Percentiles rank a stretch among this genome's conserved stretches.
phyloP scores from a whole-genome alignment of 2,888 invertebrate species.

The Andrena marginata region DNA sequence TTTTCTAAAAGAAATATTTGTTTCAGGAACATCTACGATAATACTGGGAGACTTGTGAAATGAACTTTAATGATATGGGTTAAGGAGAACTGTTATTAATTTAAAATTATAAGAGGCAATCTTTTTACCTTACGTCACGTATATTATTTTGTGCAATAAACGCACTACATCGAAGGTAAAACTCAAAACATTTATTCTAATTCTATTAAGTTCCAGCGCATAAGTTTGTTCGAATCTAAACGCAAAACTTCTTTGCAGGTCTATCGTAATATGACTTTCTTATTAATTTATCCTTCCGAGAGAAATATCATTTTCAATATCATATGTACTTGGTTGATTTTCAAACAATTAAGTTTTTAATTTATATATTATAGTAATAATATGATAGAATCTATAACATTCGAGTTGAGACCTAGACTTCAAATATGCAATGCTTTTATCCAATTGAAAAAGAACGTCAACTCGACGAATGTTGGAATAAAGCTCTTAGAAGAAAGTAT shows the following conservation, averaged over 20 bases:
- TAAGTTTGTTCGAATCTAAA: not conserved
- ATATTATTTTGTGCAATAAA: slow-evolving; percentile 19
- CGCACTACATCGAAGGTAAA: slow-evolving; percentile 34
- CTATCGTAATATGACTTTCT: not conserved
- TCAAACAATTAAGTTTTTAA: not conserved
- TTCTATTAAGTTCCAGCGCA: not conserved
- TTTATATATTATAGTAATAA: not conserved
- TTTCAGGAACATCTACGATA: slow-evolving; percentile 20
- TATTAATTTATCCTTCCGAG: not conserved
- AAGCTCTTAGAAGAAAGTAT: slow-evolving; percentile 77
- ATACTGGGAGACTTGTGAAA: not conserved
- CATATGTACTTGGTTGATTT: not conserved
- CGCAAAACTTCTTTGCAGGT: slow-evolving; percentile 20
- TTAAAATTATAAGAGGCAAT: not conserved
- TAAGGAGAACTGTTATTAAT: not conserved
- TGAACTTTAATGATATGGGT: slow-evolving; percentile 16
- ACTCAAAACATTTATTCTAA: not conserved
- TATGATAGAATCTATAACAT: slow-evolving; percentile 73
- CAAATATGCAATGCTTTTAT: slow-evolving; percentile 81
- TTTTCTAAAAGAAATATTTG: slow-evolving; percentile 3
- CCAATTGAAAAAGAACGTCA: slow-evolving; percentile 64
- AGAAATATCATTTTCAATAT: not conserved
- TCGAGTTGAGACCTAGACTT: slow-evolving; percentile 80
- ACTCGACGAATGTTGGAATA: slow-evolving; percentile 70
- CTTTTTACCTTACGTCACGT: slow-evolving; percentile 3